Base-by-base conservation (phyloP, 2,797 vertebrate species). In the Neomorphus geoffroyi region DNA sequence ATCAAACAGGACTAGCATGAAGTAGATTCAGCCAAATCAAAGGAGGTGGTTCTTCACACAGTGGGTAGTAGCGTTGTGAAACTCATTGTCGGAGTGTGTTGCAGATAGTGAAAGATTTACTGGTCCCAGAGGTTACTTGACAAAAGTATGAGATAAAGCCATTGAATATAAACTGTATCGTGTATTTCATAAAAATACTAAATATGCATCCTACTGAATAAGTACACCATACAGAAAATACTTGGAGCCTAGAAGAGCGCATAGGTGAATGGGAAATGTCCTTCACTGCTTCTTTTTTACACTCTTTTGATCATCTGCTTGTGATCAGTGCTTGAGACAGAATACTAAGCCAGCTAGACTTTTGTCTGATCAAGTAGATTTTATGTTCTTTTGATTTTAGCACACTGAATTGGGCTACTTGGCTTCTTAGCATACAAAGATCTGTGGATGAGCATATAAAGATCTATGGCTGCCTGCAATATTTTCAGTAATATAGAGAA, bases 201-300 rank as follows among this genome's bases (percentile, higher is more conserved):
- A 84, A 45, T 45, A 53, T 58, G 16, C 16, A 32, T 32, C 13
- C 9, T 45, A 32, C 13, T 58, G 8, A 16, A 16, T 53, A 70
- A 50, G 3, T 32, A 2, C 2, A 50, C 32, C 0, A 0, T 51
- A 32, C 5, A 4, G 35, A 71, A 78, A 57, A 45, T 32, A 32
- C 48, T 45, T 78, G 46, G 48, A 90, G 32, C 35, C 22, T 37
- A 19, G 13, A 19, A 70, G 15, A 28, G 5, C 12, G 27, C 51
- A 48, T 0, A 1, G 26, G 7, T 33, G 74, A 71, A 74, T 41
- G 9, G 15, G 16, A 84, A 74, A 71, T 26, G 5, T 41, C 17
- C 9, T 54, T 74, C 13, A 7, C 14, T 80, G 18, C 1, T 84
- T 78, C 33, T 41, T 28, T 5, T 4, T 33, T 71, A 54, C n/a